Conservation (phyloP, 1,140 invertebrate genomes). For the Drosophila nasuta region DNA sequence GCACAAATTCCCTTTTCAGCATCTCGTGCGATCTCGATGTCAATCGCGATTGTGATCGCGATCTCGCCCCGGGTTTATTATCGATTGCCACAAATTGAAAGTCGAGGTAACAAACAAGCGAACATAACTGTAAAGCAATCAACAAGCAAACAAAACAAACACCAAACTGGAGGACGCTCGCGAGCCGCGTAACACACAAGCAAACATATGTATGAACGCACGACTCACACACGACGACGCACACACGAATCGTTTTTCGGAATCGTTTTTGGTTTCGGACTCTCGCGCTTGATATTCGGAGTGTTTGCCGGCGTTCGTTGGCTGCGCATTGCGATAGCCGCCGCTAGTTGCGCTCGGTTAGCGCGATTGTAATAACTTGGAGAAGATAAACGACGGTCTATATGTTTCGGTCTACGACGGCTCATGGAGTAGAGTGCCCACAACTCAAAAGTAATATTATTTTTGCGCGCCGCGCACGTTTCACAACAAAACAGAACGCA, state of each 20-base stretch:
- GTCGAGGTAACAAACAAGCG: slow-evolving; percentile 64
- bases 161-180: slow-evolving; percentile 41
- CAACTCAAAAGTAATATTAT: too few relatives aligned
- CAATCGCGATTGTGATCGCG: not conserved
- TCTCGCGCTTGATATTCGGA: slow-evolving; percentile 35
- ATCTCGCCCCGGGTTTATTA: slow-evolving; percentile 4
- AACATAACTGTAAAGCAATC: slow-evolving; percentile 20
- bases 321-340: slow-evolving; percentile 34
- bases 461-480: too few relatives aligned
- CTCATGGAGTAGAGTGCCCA: not conserved
- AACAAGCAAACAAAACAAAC: slow-evolving; percentile 38
- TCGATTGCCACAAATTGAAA: slow-evolving; percentile 65
- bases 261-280: slow-evolving; percentile 23
- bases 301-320: slow-evolving; percentile 56
- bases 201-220: not conserved
- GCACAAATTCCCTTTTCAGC: slow-evolving; percentile 60
- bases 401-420: not conserved
- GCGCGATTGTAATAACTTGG: slow-evolving; percentile 76
- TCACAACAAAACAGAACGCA: too few relatives aligned
- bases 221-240: not conserved
- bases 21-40: slow-evolving; percentile 5
- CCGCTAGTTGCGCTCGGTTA: slow-evolving; percentile 72
- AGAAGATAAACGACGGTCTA: slow-evolving; percentile 48
- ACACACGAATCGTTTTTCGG: slow-evolving; percentile 3
- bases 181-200: slow-evolving; percentile 3